Evolutionary conservation across 2,888 invertebrate species (phyloP), one percentile per base, ranked within the genome.

Genomic region (Patella pellucida): DNA sequence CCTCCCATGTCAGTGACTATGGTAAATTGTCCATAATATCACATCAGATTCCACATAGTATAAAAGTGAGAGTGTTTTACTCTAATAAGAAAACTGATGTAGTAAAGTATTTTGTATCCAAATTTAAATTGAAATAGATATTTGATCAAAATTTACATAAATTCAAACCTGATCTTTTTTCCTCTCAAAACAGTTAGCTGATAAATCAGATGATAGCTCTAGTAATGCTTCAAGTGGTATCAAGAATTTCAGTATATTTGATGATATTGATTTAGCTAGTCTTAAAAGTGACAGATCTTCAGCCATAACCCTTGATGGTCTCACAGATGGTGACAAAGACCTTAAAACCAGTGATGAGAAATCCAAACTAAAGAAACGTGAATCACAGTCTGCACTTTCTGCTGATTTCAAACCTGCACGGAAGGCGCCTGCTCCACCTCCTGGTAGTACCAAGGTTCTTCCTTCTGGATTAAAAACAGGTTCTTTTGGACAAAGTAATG

Each of bases 401-500:
- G 19, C 62, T 19, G 62, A 62, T 23, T 62, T 62, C 14, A 80
- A 79, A 67, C 84, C 84, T 4, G 78, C 77, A 11, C 75, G 83
- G 14, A 84, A 81, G 72, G 83, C 83, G 52, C 84, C 84, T 9
- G 78, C 78, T 16, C 83, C 83, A 23, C 84, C 84, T 15, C 41
- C 41, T 41, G 41, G 41, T 41, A 74, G 67, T 69, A 72, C 27
- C 51, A 76, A 73, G 73, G 68, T 75, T 16, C 74, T 41, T 19
- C 69, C 68, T 23, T 68, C 70, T 52, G 69, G 71, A 2, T 74
- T 62, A 69, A 52, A 14, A 72, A 73, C 74, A 19, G 52, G 2
- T 71, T 16, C 14, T 41, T 71, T 23, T 62, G 75, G 62, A 69
- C 76, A 27, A 76, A 54, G 62, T 23, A 23, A 52, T 50, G 76